Evolutionary conservation across 1,140 invertebrate species (phyloP).

Genomic region (Chionoecetes opilio): DNA sequence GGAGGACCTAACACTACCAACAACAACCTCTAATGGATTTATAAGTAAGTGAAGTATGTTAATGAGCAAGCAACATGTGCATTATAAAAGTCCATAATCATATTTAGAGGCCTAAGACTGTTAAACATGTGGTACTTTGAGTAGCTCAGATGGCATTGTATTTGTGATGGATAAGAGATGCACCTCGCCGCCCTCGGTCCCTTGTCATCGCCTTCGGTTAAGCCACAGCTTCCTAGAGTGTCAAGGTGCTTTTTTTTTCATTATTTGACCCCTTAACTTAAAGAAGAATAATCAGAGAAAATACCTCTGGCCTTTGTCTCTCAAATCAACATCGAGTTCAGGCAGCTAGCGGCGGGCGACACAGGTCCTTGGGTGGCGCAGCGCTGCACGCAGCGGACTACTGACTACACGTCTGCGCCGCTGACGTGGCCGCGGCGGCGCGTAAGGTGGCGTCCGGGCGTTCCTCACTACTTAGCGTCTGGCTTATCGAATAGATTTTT

Average conservation of each 20-base stretch:
- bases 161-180: conserved; percentile 52
- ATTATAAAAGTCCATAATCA: conserved; percentile 76
- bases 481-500: not conserved
- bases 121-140: conserved; percentile 51
- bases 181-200: not conserved
- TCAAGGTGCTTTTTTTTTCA: not conserved
- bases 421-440: not conserved
- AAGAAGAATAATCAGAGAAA: not conserved
- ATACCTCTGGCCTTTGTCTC: not conserved
- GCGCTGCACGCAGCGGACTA: not conserved
- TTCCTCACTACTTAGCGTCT: not conserved
- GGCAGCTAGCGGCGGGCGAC: not conserved
- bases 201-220: not conserved
- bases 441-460: not conserved
- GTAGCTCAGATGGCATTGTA: conserved; percentile 71
- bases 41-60: conserved; percentile 65
- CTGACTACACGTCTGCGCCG: not conserved
- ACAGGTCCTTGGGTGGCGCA: not conserved
- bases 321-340: not conserved
- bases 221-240: not conserved
- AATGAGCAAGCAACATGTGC: conserved; percentile 64
- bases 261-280: conserved; percentile 20
- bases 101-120: conserved; percentile 61
- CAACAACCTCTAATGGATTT: conserved; percentile 57
- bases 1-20: conserved; percentile 62